A percentile compares a stretch with the other conserved stretches of the same genome.
These are phyloP conservation scores for Pterocles burchelli DNA, from an alignment of 2,113 vertebrate genomes.

Conservation along the genomic window DNA sequence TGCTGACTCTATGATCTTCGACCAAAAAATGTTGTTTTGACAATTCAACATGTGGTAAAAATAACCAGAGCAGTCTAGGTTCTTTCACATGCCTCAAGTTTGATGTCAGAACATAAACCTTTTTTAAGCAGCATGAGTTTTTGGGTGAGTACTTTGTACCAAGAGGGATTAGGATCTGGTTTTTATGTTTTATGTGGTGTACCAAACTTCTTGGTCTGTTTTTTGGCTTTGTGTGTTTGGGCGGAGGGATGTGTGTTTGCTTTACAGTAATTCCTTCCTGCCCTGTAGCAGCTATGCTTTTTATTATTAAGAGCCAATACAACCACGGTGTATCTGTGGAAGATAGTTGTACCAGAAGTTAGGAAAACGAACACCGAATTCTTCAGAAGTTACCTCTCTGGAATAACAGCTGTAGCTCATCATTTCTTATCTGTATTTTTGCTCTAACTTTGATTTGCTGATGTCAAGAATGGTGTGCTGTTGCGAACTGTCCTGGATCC, in stretches of 20 bases:
- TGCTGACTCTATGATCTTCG: background rate
- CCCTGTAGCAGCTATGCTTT: background rate
- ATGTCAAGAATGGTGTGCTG: conserved; percentile 90
- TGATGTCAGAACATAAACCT: background rate
- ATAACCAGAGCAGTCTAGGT: background rate
- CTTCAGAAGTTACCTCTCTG: background rate
- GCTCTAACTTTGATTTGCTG: background rate
- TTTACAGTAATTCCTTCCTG: background rate
- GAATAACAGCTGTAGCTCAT: background rate
- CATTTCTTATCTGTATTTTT: background rate
- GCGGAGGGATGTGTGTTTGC: background rate
- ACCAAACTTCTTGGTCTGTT: background rate
- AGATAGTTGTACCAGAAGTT: background rate
- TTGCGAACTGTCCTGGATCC: conserved; percentile 94
- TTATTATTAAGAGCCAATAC: background rate
- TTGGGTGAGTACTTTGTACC: background rate
- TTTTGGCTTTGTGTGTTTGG: background rate
- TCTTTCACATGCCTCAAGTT: background rate
- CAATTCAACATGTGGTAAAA: background rate
- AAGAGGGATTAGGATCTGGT: background rate
- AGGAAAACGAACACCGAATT: background rate
- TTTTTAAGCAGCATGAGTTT: background rate
- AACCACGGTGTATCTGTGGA: background rate
- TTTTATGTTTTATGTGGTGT: background rate
- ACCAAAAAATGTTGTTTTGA: conserved; percentile 4